phyloP scores from a whole-genome alignment of 2,888 invertebrate genomes.

The Spicauda simplicius region DNA sequence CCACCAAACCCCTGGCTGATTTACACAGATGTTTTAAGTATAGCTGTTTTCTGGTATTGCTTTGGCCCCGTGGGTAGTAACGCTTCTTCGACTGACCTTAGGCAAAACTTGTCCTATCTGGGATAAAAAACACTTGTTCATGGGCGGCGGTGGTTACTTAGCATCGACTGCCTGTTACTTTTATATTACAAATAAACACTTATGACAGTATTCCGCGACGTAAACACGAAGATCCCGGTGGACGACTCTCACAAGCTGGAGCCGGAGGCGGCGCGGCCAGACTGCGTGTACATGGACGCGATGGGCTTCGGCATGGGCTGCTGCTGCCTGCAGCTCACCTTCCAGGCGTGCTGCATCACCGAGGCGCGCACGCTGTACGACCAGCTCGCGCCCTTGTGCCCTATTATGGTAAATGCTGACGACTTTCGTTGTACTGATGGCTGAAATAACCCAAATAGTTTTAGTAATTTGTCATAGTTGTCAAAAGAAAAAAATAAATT shows the following conservation, averaged over 20 bases:
- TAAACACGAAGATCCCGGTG: conserved; percentile 93
- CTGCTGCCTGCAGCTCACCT: conserved; percentile 97
- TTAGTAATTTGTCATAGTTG: no score
- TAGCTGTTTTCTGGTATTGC: no score
- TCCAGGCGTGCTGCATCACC: conserved; percentile 97
- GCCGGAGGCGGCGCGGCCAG: conserved; percentile 88
- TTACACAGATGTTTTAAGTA: no score
- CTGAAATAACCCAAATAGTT: no score
- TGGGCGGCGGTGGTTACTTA: no score
- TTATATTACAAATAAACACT: no score
- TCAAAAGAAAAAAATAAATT: no score
- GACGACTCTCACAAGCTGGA: conserved; percentile 88
- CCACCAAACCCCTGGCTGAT: no score
- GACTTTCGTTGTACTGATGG: neutral
- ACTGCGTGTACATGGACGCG: conserved; percentile 99
- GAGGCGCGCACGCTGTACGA: conserved; percentile 99
- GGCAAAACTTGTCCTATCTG: no score
- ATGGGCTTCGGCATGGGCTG: conserved; percentile 99
- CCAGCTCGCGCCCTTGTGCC: conserved; percentile 97
- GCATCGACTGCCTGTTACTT: neutral
- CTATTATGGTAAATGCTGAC: conserved; percentile 91
- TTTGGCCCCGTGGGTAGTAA: no score
- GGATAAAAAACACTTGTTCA: no score
- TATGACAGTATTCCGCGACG: conserved; percentile 95
- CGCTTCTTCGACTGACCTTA: no score